Evolutionary conservation across 2,797 vertebrate species (phyloP).

Genomic region (Choloepus didactylus): DNA sequence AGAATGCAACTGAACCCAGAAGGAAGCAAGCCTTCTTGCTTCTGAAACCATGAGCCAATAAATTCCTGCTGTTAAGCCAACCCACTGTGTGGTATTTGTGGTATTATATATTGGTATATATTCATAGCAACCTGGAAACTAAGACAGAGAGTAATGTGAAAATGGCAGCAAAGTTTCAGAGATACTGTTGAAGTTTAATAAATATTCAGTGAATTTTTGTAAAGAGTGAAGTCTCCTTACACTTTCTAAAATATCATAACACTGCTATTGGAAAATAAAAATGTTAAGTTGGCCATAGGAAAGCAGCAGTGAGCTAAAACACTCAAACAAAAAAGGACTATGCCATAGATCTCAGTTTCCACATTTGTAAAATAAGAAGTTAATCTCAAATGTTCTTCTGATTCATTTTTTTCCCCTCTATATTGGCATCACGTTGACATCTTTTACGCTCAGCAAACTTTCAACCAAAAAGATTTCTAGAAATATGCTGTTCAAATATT

Average conservation of each 20-base stretch:
- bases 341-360: not conserved
- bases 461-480: not conserved
- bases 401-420: no score
- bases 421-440: not conserved
- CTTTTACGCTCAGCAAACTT: not conserved
- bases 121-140: no score
- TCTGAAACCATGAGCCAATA: no score
- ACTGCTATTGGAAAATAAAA: conserved; percentile 11
- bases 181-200: not conserved
- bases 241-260: not conserved
- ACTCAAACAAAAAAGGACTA: not conserved
- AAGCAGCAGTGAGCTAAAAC: not conserved
- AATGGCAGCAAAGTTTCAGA: not conserved
- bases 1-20: no score
- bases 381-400: no score
- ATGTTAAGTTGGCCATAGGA: not conserved
- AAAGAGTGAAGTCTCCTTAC: not conserved
- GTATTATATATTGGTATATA: no score
- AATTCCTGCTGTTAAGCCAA: no score
- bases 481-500: not conserved
- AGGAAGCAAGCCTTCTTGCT: no score
- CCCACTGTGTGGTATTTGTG: no score
- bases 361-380: not conserved
- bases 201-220: conserved; percentile 36
- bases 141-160: not conserved